A percentile compares a stretch with the other conserved stretches of the same genome.
These are phyloP conservation scores for Cladorhizidae sp. DNA, from an alignment of 37 sponge, comb jelly and placozoan genomes.

Conservation along the genomic window DNA sequence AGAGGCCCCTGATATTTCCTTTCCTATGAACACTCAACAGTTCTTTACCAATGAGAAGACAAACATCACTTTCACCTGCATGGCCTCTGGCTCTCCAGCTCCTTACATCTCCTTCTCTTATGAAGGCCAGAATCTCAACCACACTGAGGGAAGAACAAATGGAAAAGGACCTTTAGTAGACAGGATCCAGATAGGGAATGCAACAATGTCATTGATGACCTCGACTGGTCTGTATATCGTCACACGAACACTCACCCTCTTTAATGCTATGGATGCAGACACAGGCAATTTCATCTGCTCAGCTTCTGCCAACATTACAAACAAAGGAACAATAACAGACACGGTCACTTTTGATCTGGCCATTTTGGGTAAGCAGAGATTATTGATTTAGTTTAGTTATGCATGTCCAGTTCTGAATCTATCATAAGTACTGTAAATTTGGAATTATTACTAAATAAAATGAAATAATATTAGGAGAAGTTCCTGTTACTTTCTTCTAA, in stretches of 20 bases:
- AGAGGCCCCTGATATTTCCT: conserved; percentile 2
- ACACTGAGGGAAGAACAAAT: background rate
- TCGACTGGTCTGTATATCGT: conserved; percentile 3
- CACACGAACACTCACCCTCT: conserved; percentile 38
- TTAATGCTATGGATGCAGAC: conserved; percentile 25
- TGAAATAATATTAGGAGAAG: too few relatives aligned
- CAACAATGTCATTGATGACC: background rate
- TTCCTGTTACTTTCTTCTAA: too few relatives aligned
- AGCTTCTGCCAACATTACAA: conserved; percentile 18
- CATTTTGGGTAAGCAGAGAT: conserved; percentile 43
- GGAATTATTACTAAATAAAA: too few relatives aligned
- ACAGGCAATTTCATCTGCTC: conserved; percentile 40
- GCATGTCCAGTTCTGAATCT: background rate
- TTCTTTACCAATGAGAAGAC: conserved; percentile 24
- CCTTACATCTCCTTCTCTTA: conserved; percentile 52
- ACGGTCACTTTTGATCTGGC: conserved; percentile 15
- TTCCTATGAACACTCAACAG: background rate
- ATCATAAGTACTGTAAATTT: background rate
- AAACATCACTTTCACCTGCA: conserved; percentile 47
- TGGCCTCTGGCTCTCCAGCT: conserved; percentile 59
- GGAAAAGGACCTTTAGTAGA: background rate
- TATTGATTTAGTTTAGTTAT: background rate
- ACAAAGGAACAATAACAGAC: background rate
- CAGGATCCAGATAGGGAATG: background rate
- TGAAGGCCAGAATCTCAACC: background rate